Evolutionary conservation across 2,888 invertebrate species (phyloP).

Genomic region (Drosophila austrosaltans): DNA sequence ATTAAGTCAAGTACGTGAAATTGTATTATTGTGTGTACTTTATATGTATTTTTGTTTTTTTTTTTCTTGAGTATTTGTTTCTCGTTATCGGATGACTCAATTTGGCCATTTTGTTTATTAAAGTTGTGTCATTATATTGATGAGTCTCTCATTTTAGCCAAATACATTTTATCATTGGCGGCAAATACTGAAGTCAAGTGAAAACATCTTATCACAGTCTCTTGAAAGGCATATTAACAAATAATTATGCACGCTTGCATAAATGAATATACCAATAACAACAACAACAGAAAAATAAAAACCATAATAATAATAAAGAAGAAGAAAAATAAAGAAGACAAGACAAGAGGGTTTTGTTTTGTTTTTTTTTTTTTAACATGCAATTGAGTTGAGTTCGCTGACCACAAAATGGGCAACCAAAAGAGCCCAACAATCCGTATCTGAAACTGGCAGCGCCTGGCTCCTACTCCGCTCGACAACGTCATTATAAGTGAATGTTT

Average conservation of each 20-base stretch:
- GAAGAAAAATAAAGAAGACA: constrained; percentile 33
- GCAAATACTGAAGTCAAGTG: constrained; percentile 29
- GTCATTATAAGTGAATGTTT: constrained; percentile 32
- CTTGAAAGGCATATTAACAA: constrained; percentile 70
- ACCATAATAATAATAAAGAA: constrained; percentile 28
- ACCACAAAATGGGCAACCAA: constrained; percentile 59
- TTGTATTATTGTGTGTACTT: constrained; percentile 2
- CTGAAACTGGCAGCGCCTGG: constrained; percentile 20
- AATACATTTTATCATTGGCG: constrained; percentile 67
- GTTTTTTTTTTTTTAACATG: constrained; percentile 47
- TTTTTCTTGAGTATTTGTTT: background rate
- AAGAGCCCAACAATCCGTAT: constrained; percentile 32
- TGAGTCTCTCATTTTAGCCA: constrained; percentile 25
- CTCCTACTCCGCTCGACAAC: constrained; percentile 18
- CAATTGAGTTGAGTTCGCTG: constrained; percentile 68
- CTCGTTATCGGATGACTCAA: constrained; percentile 31
- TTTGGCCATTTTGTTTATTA: constrained; percentile 41
- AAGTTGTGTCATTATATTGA: constrained; percentile 44
- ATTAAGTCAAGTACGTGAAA: constrained; percentile 55
- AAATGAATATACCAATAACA: constrained; percentile 48
- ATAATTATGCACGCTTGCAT: constrained; percentile 77
- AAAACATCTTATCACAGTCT: constrained; percentile 61
- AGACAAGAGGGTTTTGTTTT: background rate
- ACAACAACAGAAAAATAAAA: constrained; percentile 11
- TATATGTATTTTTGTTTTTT: constrained; percentile 25